Evolutionary conservation across 2,113 vertebrate genomes (phyloP).

Genomic region (Antigone vipio): DNA sequence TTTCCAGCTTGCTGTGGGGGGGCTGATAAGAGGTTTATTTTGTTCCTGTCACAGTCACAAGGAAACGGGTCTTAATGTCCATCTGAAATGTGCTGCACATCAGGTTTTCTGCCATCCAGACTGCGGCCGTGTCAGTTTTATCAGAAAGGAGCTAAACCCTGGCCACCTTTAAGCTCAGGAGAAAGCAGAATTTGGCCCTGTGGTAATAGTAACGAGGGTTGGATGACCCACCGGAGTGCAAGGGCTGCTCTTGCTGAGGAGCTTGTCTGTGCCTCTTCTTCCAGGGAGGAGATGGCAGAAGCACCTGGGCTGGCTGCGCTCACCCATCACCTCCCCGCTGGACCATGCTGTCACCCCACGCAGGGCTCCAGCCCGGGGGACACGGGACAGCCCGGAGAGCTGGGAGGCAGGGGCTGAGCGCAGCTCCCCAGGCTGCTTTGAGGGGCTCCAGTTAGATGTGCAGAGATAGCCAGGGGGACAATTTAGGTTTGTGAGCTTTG

Average conservation of each 20-base stretch:
- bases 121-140: neutral
- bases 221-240: neutral
- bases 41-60: neutral
- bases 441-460: neutral
- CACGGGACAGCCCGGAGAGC: neutral
- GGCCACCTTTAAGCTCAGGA: neutral
- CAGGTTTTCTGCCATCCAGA: neutral
- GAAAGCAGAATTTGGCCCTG: neutral
- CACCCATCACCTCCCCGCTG: neutral
- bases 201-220: neutral
- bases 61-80: neutral
- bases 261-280: neutral
- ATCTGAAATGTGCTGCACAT: neutral
- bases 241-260: neutral
- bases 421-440: neutral
- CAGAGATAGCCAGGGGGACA: neutral
- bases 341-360: fast-evolving
- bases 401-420: neutral
- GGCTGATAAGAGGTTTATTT: neutral
- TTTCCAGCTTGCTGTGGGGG: neutral
- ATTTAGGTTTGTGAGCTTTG: neutral
- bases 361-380: neutral
- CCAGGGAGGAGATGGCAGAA: neutral
- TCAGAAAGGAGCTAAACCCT: neutral
- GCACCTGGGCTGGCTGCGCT: neutral